These are phyloP conservation scores for Antechinus flavipes DNA, from an alignment of 2,113 vertebrate species.

Conservation along the genomic window DNA sequence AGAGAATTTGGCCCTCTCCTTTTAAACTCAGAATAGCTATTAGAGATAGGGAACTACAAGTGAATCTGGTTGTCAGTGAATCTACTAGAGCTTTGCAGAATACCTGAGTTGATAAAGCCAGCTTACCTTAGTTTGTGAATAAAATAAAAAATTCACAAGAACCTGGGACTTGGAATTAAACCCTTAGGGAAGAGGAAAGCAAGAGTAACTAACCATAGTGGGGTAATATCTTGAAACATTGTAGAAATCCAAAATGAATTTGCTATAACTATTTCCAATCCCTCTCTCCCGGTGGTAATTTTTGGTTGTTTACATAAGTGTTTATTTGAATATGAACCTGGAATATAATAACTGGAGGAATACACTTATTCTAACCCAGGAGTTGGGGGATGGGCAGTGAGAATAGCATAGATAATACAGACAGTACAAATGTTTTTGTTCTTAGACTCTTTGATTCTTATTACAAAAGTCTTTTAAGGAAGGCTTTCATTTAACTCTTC, in stretches of 20 bases:
- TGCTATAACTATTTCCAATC: not conserved
- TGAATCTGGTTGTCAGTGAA: slow-evolving; percentile 9
- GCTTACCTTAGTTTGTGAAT: not conserved
- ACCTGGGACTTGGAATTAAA: not conserved
- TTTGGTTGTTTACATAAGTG: slow-evolving; percentile 17
- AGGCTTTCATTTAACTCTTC: not conserved
- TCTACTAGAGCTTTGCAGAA: slow-evolving; percentile 14
- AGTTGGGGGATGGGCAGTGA: slow-evolving; percentile 37
- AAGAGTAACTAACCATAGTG: not conserved
- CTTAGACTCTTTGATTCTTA: slow-evolving; percentile 8
- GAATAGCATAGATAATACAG: not conserved
- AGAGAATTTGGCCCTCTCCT: not conserved
- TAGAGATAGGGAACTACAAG: slow-evolving; percentile 7
- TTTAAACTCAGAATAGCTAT: not conserved
- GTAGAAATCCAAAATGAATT: not conserved
- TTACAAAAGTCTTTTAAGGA: slow-evolving; percentile 32
- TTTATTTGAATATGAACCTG: slow-evolving; percentile 25
- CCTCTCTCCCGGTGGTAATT: slow-evolving; percentile 9
- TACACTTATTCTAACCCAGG: slow-evolving; percentile 7
- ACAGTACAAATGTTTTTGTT: slow-evolving; percentile 8
- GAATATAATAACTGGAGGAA: not conserved
- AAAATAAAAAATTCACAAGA: not conserved
- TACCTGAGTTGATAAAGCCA: not conserved
- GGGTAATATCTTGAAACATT: slow-evolving; percentile 26
- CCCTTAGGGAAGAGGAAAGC: not conserved